phyloP scores from a whole-genome alignment of 2,888 invertebrate genomes.

The Hirtodrosophila histrioides region DNA sequence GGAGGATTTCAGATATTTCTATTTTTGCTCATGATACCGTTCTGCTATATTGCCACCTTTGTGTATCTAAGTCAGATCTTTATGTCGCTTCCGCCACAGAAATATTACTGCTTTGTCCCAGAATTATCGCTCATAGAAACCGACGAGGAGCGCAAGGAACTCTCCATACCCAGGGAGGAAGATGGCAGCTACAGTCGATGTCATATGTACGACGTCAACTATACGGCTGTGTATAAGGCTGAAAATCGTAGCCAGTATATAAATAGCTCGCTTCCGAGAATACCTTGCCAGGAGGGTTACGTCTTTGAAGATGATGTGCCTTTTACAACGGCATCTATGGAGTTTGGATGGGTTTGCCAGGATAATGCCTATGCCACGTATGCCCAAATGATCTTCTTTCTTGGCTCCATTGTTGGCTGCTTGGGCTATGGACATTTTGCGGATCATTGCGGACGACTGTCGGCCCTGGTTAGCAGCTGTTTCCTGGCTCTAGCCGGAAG shows the following conservation, averaged over 20 bases:
- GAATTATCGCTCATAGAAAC: slow-evolving; percentile 88
- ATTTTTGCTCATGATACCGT: slow-evolving; percentile 93
- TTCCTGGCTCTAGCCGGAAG: slow-evolving; percentile 89
- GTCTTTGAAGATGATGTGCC: slow-evolving; percentile 91
- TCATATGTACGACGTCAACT: slow-evolving; percentile 91
- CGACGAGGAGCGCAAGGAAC: slow-evolving; percentile 87
- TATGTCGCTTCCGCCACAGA: slow-evolving; percentile 91
- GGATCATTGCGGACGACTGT: slow-evolving; percentile 92
- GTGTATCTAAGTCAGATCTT: slow-evolving; percentile 95
- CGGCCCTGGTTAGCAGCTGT: slow-evolving; percentile 91
- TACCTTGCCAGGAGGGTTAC: slow-evolving; percentile 90
- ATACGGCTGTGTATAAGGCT: slow-evolving; percentile 85
- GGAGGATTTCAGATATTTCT: slow-evolving; percentile 92
- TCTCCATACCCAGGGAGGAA: slow-evolving; percentile 88
- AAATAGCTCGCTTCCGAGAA: slow-evolving; percentile 86
- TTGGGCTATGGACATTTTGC: slow-evolving; percentile 93
- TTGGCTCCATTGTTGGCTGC: slow-evolving; percentile 93
- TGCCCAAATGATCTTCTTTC: slow-evolving; percentile 93
- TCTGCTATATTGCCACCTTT: slow-evolving; percentile 93
- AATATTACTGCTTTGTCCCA: slow-evolving; percentile 92
- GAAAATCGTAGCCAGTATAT: slow-evolving; percentile 86
- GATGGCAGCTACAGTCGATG: slow-evolving; percentile 88
- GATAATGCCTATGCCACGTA: slow-evolving; percentile 89
- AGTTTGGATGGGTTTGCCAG: slow-evolving; percentile 94
- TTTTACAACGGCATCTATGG: slow-evolving; percentile 91